Evolutionary conservation across 2,113 vertebrate genomes (phyloP).

Genomic region (Brachyhypopomus gauderio): DNA sequence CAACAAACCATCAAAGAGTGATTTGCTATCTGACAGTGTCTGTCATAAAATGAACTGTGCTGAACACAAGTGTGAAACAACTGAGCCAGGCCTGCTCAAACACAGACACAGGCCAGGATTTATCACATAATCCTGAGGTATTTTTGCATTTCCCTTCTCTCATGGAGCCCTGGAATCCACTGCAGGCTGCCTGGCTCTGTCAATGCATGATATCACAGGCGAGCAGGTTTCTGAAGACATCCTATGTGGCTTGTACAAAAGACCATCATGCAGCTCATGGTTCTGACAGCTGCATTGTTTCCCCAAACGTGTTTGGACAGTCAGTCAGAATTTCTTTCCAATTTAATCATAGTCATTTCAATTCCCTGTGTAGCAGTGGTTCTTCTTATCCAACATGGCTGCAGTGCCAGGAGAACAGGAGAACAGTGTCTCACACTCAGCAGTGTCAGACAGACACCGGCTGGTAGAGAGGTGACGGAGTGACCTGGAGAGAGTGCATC

Average conservation of each 20-base stretch:
- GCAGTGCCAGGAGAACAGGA: no score
- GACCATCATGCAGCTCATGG: conserved; percentile 6
- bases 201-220: conserved; percentile 16
- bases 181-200: conserved; percentile 20
- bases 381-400: background rate
- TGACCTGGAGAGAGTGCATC: no score
- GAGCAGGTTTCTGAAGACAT: conserved; percentile 11
- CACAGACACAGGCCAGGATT: conserved; percentile 32
- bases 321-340: conserved; percentile 21
- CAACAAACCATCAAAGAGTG: conserved; percentile 27
- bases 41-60: conserved; percentile 34
- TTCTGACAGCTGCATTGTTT: conserved; percentile 34
- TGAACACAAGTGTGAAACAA: conserved; percentile 8
- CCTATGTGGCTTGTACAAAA: conserved; percentile 19
- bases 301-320: conserved; percentile 29
- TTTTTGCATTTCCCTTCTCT: conserved; percentile 14
- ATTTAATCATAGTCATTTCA: conserved; percentile 27
- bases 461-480: no score
- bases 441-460: no score
- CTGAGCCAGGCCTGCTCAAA: background rate
- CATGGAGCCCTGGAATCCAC: background rate
- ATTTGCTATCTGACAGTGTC: conserved; percentile 22
- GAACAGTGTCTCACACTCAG: no score
- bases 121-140: conserved; percentile 24
- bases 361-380: background rate